phyloP scores from a whole-genome alignment of 2,113 vertebrate genomes.

The Syrrhaptes paradoxus region DNA sequence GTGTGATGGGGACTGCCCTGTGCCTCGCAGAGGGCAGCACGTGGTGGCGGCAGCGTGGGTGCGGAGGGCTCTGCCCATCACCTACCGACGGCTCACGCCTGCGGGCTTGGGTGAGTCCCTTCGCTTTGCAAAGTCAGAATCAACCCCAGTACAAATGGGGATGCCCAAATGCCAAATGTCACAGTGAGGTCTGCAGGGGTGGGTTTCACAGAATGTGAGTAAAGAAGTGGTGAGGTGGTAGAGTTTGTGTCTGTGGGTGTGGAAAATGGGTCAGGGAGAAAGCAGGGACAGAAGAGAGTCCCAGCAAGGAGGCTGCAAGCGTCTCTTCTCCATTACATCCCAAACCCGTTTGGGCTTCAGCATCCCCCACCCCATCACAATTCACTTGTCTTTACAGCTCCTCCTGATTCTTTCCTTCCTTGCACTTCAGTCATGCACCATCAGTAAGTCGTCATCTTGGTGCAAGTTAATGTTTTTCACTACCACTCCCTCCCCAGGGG shows the following conservation, averaged over 20 bases:
- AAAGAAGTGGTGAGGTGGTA: not conserved
- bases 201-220: not conserved
- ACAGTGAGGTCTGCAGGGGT: not conserved
- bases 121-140: not conserved
- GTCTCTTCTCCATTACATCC: not conserved
- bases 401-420: not conserved
- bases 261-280: not conserved
- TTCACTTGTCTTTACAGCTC: fast-evolving
- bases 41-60: fast-evolving
- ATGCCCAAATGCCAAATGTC: not conserved
- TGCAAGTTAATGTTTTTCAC: not conserved
- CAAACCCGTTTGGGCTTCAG: not conserved
- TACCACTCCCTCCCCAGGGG: not conserved
- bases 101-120: not conserved
- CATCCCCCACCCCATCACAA: not conserved
- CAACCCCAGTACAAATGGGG: not conserved
- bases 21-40: fast-evolving
- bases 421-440: not conserved
- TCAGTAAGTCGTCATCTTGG: too few species aligned
- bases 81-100: not conserved
- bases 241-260: not conserved
- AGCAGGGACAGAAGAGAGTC: not conserved
- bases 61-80: not conserved
- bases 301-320: not conserved
- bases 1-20: not conserved